Base-by-base conservation (phyloP, 2,888 invertebrate genomes). In the Rhagium mordax region DNA sequence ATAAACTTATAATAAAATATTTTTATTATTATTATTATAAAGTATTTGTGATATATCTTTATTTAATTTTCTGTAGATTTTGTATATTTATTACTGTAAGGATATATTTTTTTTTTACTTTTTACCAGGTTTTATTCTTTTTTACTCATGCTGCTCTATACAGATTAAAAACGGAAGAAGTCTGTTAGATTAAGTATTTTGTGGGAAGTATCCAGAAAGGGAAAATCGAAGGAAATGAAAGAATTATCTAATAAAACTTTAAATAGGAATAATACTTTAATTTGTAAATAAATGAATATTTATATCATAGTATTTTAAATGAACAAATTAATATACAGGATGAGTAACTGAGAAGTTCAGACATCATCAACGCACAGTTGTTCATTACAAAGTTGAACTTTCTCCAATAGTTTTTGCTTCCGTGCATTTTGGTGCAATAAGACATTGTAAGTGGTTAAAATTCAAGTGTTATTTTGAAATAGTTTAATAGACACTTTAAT, bases 11-110 rank as follows among this genome's bases (percentile, higher is more conserved):
- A 41, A n/a, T 4, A 41, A 41, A 41, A n/a, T 41, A 41, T 13
- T 41, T 41, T 41, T 41, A 41, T 33, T 33, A 33, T 13, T 8
- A 3, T 29, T 29, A 29, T 33, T 33, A 18, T 49, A 8, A 49
- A 51, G 18, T 51, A 18, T 16, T 49, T 70, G 49, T 64, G 60
- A 70, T 64, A 64, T 29, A n/a, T 16, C 27, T 67, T n/a, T 48
- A 48, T 2, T 51, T 51, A 20, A 18, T 51, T 51, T 47, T 18
- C 7, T 16, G 16, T 18, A 51, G 51, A 41, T 41, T 13, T 41
- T 41, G 3, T 41, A 41, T 41, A 41, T 8, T 33, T 33, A 33
- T 41, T 41, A 41, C n/a, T n/a, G n/a, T 15, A 41, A n/a, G 13
- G 10, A n/a, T 41, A n/a, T 41, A 41, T 10, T 41, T 13, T 41